phyloP scores from a whole-genome alignment of 2,113 vertebrate species.

The Scomber japonicus region DNA sequence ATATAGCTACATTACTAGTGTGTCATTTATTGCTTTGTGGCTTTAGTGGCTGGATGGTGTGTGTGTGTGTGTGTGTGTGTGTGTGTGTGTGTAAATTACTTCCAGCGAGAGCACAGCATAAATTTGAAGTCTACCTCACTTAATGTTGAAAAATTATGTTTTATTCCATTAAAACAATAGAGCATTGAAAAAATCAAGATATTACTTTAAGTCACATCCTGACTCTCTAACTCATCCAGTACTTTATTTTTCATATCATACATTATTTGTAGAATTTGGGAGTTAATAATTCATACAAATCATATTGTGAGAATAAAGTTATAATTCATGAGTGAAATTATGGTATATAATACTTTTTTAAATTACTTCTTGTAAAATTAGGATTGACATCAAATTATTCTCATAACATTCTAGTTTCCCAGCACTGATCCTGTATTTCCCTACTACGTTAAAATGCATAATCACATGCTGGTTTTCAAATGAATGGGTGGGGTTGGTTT shows the following conservation, averaged over 20 bases:
- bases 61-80: not conserved
- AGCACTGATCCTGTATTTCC: no score
- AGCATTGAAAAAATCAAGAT: not conserved
- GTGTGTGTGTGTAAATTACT: not conserved
- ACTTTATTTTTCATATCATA: not conserved
- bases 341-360: no score
- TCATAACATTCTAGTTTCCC: no score
- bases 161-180: not conserved
- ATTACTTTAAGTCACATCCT: not conserved
- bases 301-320: no score
- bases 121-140: not conserved
- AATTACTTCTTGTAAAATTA: no score
- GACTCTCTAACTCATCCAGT: not conserved
- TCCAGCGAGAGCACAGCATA: not conserved
- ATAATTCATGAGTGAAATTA: no score
- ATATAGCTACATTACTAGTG: not conserved
- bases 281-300: no score
- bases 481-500: no score
- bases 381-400: no score
- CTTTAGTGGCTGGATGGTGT: not conserved
- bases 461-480: no score
- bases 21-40: not conserved
- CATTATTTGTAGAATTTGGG: not conserved
- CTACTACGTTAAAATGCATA: no score
- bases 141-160: not conserved